Percentiles rank a stretch among this genome's conserved stretches.
Evolutionary conservation across 2,888 invertebrate genomes (phyloP).

Genomic region (Netelia melanura): DNA sequence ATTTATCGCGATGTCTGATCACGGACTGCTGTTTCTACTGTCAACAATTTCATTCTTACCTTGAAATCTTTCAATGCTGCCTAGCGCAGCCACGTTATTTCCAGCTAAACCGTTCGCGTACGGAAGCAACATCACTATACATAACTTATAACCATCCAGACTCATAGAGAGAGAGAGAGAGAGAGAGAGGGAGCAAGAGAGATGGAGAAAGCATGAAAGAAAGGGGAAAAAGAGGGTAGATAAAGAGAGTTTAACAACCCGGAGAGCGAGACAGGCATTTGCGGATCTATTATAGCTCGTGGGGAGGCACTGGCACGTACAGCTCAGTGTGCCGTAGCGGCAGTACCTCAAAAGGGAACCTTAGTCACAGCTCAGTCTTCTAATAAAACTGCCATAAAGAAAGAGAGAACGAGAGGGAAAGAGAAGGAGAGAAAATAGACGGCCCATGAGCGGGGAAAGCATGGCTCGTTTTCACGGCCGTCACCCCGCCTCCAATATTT

Average conservation of each 20-base stretch:
- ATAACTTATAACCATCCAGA: conserved; percentile 2
- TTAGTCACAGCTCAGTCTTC: conserved; percentile 36
- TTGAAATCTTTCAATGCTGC: background rate
- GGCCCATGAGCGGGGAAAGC: conserved; percentile 13
- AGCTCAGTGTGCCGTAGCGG: conserved; percentile 8
- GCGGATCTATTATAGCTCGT: conserved; percentile 75
- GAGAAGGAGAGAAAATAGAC: conserved; percentile 3
- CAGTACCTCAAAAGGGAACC: conserved; percentile 34
- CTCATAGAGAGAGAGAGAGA: conserved; percentile 7
- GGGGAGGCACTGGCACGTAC: conserved; percentile 23
- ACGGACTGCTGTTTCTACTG: conserved; percentile 30
- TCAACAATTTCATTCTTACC: background rate
- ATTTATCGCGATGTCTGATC: conserved; percentile 15
- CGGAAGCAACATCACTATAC: conserved; percentile 3
- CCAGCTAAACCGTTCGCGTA: background rate
- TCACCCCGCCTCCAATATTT: conserved; percentile 18
- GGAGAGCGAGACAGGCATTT: conserved; percentile 66
- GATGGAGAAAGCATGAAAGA: conserved; percentile 11
- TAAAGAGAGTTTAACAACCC: conserved; percentile 47
- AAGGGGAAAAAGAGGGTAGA: conserved; percentile 20
- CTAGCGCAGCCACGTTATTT: background rate
- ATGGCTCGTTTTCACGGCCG: conserved; percentile 32
- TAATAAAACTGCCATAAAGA: conserved; percentile 58
- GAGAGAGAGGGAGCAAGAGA: background rate
- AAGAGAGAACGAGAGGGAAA: conserved; percentile 24